These are phyloP conservation scores for Phaethornis superciliosus DNA, from an alignment of 2,113 vertebrate genomes.

Conservation along the genomic window DNA sequence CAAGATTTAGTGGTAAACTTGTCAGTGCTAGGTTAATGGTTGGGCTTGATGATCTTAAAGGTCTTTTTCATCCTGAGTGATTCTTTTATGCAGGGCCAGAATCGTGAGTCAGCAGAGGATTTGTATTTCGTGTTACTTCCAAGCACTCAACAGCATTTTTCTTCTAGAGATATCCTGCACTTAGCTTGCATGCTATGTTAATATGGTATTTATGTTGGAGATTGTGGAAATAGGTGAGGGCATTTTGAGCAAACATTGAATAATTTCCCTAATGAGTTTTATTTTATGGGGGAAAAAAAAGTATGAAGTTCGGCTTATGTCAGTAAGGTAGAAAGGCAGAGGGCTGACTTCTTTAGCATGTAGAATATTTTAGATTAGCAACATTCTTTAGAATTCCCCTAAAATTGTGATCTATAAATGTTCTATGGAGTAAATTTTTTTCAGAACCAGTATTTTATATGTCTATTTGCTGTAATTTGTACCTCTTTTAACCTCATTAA, in stretches of 20 bases:
- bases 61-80: too few species aligned
- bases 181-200: neutral
- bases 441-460: neutral
- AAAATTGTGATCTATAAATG: neutral
- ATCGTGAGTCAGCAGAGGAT: neutral
- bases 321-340: neutral
- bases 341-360: neutral
- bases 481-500: slow-evolving; percentile 9
- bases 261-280: neutral
- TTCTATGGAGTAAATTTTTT: neutral
- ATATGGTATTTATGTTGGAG: neutral
- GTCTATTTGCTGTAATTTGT: neutral
- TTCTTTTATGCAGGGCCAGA: neutral
- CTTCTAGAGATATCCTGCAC: neutral
- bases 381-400: neutral
- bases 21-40: too few species aligned
- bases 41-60: too few species aligned
- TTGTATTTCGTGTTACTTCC: neutral
- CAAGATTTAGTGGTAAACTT: too few species aligned
- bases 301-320: neutral
- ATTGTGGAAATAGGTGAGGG: neutral
- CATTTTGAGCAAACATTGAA: neutral
- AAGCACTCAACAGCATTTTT: neutral
- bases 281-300: neutral
- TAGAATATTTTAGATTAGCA: neutral